Conservation (phyloP, 2,797 vertebrate species). For the Morelia viridis region DNA sequence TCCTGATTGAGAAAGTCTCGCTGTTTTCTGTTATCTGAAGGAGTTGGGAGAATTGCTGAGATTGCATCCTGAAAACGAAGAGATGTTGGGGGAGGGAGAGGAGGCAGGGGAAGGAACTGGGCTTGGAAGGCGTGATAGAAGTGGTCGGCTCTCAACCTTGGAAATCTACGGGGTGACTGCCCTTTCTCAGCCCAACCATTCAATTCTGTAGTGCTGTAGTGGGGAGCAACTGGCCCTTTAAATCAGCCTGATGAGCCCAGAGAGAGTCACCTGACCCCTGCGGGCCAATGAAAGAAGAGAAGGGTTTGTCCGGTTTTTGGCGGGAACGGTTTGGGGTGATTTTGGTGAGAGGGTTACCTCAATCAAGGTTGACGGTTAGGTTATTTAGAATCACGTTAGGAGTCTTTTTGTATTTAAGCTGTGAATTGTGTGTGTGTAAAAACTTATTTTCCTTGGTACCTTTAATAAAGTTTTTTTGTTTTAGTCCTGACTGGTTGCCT, state of each 20-base stretch:
- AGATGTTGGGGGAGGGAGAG: background rate
- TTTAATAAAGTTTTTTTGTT: background rate
- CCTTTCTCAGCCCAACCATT: background rate
- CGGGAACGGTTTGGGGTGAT: background rate
- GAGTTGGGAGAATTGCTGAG: background rate
- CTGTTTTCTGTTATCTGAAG: background rate
- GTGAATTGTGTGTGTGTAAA: background rate
- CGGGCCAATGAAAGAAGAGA: background rate
- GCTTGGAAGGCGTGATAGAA: background rate
- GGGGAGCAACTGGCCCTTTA: background rate
- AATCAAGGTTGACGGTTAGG: background rate
- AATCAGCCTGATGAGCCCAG: background rate
- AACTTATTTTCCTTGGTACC: background rate
- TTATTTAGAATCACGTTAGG: background rate
- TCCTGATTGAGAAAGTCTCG: background rate
- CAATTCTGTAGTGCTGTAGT: background rate
- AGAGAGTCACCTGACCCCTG: background rate
- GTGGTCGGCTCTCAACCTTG: background rate
- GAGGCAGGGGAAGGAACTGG: background rate
- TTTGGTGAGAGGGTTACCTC: background rate
- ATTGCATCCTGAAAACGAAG: background rate
- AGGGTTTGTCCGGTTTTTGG: background rate
- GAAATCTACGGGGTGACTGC: background rate
- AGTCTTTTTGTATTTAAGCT: background rate
- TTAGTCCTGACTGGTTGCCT: background rate